These are phyloP conservation scores for Eidolon dupreanum DNA, from an alignment of 2,797 vertebrate species.

Conservation along the genomic window DNA sequence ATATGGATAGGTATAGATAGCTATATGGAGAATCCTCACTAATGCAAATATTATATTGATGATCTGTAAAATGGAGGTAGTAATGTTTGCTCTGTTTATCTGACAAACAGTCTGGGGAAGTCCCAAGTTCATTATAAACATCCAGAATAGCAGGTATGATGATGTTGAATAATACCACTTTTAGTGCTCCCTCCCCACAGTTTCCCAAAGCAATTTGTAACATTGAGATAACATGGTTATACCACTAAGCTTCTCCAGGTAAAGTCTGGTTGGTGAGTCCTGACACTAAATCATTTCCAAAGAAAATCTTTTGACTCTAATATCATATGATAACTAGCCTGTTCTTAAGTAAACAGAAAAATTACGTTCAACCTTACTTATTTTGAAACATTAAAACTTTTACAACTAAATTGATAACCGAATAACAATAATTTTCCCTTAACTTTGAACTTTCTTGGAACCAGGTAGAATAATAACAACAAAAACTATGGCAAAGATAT, in stretches of 20 bases:
- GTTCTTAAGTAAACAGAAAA: not conserved
- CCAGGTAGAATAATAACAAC: not conserved
- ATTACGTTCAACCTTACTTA: not conserved
- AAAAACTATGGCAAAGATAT: not conserved
- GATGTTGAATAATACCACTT: not conserved
- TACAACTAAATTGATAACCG: not conserved
- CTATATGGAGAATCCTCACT: not conserved
- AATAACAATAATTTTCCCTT: not conserved
- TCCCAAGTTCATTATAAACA: not conserved
- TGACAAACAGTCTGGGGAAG: not conserved
- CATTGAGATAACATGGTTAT: not conserved
- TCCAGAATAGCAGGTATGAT: not conserved
- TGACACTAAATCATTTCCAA: not conserved
- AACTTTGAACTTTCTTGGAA: not conserved
- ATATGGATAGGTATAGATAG: too few species aligned
- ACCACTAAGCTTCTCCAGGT: not conserved
- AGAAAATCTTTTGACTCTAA: not conserved
- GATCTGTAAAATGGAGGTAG: not conserved
- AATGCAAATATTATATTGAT: not conserved
- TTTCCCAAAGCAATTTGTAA: not conserved
- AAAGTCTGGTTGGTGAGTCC: not conserved
- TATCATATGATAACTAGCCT: not conserved
- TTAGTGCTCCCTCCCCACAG: not conserved
- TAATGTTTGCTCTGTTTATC: not conserved
- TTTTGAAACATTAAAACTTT: conserved; percentile 14